Base-by-base conservation (phyloP, 2,888 invertebrate species). In the Mythimna lalbum region DNA sequence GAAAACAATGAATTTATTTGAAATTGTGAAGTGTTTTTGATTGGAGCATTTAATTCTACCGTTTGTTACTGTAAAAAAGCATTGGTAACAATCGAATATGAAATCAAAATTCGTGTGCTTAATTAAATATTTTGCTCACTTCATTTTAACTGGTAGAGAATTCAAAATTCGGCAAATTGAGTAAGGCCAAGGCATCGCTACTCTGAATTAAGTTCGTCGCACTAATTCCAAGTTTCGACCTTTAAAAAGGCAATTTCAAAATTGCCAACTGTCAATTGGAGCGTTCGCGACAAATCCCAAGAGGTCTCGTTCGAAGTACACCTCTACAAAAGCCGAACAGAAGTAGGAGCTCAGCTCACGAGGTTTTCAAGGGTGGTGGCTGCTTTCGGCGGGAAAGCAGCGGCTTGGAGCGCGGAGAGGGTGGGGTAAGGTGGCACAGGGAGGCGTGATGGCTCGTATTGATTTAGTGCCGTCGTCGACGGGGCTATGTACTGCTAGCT, bases 391-490 rank as follows among this genome's bases (percentile, higher is more conserved):
- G 95, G 95, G 93, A 94, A 94, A 93, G 92, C 92, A 91, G 89
- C 89, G 90, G 93, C 92, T 92, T 92, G 91, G 90, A 90, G 89
- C 88, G 78, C 81, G 47, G 77, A 78, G 86, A 85, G 86, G 84
- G 82, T 85, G 88, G 87, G 85, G 81, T 81, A 86, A 88, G 85
- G 73, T 68, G 87, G 86, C 83, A 88, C 36, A 49, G 89, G 90
- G 90, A 92, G 93, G 93, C 90, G 94, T 95, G 96, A 96, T 95
- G 96, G 95, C 94, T 94, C 95, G 96, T 96, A 96, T 96, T 96
- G 96, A 96, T 96, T 96, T 96, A 96, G 96, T 96, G 96, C 96
- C 96, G 95, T 96, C 96, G 96, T 95, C 96, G 96, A 93, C 94
- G 94, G 88, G 91, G 94, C 95, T 95, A 95, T 94, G 94, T 95